Evolutionary conservation across 2,797 vertebrate species (phyloP).

Genomic region (Ceryle rudis): DNA sequence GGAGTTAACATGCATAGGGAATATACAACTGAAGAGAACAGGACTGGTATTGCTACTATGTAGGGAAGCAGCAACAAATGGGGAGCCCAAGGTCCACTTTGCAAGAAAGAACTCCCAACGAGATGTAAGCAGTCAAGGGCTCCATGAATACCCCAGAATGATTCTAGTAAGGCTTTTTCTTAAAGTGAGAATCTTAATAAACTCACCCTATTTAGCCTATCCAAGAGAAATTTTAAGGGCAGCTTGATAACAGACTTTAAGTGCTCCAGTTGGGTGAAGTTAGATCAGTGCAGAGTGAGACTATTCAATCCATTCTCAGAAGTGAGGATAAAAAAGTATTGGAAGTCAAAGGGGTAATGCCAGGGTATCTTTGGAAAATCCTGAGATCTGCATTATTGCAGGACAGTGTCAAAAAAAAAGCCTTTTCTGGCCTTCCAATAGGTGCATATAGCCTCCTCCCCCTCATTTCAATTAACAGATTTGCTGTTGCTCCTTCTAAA

Average conservation of each 20-base stretch:
- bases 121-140: fast-evolving
- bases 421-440: not conserved
- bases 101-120: not conserved
- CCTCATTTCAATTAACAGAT: not conserved
- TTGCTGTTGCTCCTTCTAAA: not conserved
- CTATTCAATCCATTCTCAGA: not conserved
- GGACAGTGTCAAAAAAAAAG: not conserved
- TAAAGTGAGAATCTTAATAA: not conserved
- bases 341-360: not conserved
- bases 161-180: not conserved
- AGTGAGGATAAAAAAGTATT: not conserved
- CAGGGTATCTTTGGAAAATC: not conserved
- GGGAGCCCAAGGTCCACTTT: not conserved
- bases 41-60: not conserved
- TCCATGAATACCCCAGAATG: not conserved
- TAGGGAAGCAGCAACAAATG: not conserved
- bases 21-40: not conserved
- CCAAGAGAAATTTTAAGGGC: not conserved
- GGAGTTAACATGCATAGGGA: not conserved
- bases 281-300: not conserved
- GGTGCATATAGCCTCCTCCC: not conserved
- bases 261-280: not conserved
- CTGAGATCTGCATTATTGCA: not conserved
- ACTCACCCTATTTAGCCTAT: not conserved
- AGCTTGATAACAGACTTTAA: not conserved